phyloP scores from a whole-genome alignment of 2,797 vertebrate species.

The Chloroceryle inda region DNA sequence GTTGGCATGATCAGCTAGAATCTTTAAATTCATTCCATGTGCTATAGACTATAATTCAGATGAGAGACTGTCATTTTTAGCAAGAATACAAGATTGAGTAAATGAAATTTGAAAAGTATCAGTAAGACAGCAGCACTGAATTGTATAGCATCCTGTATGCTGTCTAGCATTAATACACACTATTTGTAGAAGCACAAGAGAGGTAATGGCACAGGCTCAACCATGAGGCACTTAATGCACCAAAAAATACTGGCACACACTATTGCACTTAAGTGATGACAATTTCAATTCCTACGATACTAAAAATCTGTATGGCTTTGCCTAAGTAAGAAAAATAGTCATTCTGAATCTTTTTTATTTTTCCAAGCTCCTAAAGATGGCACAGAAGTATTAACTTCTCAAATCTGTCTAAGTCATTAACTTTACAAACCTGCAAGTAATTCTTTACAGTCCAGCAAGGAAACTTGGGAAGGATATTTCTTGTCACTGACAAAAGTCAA shows the following conservation, averaged over 20 bases:
- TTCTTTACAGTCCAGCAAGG: neutral
- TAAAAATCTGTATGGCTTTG: neutral
- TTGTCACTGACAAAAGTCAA: neutral
- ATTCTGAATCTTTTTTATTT: neutral
- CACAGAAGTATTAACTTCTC: neutral
- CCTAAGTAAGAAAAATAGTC: neutral
- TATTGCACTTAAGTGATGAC: neutral
- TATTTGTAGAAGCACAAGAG: neutral
- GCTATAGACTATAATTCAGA: conserved; percentile 5
- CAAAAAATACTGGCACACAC: neutral
- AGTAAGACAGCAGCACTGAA: neutral
- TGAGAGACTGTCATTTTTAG: conserved; percentile 35
- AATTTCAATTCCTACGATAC: neutral
- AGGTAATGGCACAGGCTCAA: neutral
- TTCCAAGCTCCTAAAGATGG: neutral
- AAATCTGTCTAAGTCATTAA: neutral
- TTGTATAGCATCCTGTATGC: neutral
- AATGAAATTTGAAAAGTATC: neutral
- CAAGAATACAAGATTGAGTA: conserved; percentile 2
- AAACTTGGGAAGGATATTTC: neutral
- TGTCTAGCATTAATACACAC: neutral
- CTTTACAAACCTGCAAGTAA: neutral
- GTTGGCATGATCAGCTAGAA: conserved; percentile 23
- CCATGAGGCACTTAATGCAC: neutral
- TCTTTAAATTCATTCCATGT: conserved; percentile 60